Evolutionary conservation across 2,797 vertebrate genomes (phyloP), one percentile per base, ranked within the genome.

Genomic region (Toxotes lorentzi): DNA sequence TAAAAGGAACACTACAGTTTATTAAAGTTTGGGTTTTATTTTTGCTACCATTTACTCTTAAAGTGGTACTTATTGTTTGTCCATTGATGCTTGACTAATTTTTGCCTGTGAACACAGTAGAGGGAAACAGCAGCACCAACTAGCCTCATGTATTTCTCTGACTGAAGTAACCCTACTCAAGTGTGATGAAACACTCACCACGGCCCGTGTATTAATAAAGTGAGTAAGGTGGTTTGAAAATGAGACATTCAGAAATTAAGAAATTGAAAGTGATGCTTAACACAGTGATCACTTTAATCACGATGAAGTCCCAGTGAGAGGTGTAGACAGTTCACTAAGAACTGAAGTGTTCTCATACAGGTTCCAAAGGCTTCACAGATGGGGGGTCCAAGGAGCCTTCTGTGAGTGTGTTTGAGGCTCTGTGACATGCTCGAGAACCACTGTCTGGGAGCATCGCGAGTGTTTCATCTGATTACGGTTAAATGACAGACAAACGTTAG

Each of bases 401-500:
- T 50, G 75, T 58, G 78, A 62, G 51, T 23, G 41, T 45, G 70
- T 56, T 24, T 57, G 10, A 79, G 43, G 56, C 47, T 57, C 47
- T 32, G 19, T 71, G 81, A 89, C 81, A 76, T 70, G 70, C 85
- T 11, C 2, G 19, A 74, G 54, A 60, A 57, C 54, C 38, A 4
- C 48, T 21, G 81, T 70, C 83, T 90, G 54, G 71, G 77, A 89
- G 78, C 83, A 65, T 85, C 85, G 67, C 61, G 79, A 30, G 41
- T 45, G 69, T 84, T 92, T 92, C 70, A 83, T 88, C 64, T 84
- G 76, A 75, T 84, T 59, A 61, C 76, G 23, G 27, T 70, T 67
- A 56, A 65, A 73, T 73, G 61, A 67, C 77, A 73, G 81, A 68
- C 82, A 89, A 86, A 89, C 66, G 82, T 70, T 81, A 77, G 64